phyloP scores from a whole-genome alignment of 2,888 invertebrate genomes.

The Crepidodera aurea region DNA sequence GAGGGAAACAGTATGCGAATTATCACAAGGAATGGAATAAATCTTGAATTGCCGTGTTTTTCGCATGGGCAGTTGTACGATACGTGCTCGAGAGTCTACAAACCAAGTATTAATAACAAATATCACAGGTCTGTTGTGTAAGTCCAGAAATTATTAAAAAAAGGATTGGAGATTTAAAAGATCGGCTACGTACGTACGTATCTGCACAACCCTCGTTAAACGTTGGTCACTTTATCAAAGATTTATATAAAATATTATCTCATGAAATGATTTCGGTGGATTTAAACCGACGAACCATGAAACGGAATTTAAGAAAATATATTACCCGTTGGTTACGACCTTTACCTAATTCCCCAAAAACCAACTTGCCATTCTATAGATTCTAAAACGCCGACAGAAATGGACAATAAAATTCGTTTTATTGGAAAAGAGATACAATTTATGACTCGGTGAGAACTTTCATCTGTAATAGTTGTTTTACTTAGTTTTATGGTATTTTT shows the following conservation, averaged over 20 bases:
- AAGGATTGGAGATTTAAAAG: no score
- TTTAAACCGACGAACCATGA: neutral
- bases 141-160: no score
- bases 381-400: slow-evolving; percentile 5
- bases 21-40: no score
- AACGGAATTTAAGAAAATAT: slow-evolving; percentile 11
- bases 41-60: no score
- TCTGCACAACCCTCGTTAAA: neutral
- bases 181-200: no score
- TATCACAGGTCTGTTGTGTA: no score
- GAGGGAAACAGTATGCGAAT: no score
- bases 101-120: no score
- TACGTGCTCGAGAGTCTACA: no score
- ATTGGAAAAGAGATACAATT: slow-evolving; percentile 3
- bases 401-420: slow-evolving; percentile 15
- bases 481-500: no score
- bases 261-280: slow-evolving; percentile 1
- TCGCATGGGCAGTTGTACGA: no score
- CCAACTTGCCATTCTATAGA: slow-evolving; percentile 3
- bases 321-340: neutral
- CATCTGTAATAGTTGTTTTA: neutral
- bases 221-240: neutral
- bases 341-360: slow-evolving; percentile 5
- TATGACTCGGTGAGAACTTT: slow-evolving; percentile 2
- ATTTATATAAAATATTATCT: slow-evolving; percentile 3